Base-by-base conservation (phyloP, 1,140 invertebrate species). In the Sarcophaga bullata region DNA sequence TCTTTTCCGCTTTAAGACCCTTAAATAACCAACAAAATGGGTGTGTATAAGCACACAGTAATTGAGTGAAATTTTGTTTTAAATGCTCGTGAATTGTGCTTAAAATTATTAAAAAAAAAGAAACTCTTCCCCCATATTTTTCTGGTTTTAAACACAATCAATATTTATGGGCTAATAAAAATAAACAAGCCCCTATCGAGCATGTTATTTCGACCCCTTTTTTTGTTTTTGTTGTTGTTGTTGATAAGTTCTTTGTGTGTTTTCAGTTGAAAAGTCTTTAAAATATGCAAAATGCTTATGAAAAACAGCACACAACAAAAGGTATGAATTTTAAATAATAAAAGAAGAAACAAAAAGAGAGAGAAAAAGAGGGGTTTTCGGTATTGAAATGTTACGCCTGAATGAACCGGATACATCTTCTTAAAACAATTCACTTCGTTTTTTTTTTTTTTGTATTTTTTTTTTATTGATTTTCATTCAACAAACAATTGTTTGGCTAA, bases 331-430 rank as follows among this genome's bases (percentile, higher is more conserved):
- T 68, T 37, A 37, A 37, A 37, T 37, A 37, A 37, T 37, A 1
- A 37, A 37, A 37, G 4, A 37, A 37, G n/a, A n/a, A n/a, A n/a
- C n/a, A n/a, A 37, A 37, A n/a, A n/a, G 52, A 11, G 5, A 11
- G 1, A 54, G 2, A 54, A 54, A 72, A 25, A 19, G 62, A 25
- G 17, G 9, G 11, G 2, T 15, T 47, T 49, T 50, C 46, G 4
- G 4, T 37, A 37, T 62, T 10, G 6, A 13, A 17, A 19, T 72
- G 46, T 50, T 80, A 6, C 17, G 52, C 17, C 49, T 82, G 72
- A 80, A 80, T 72, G 37, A 37, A 82, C 54, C 82, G 82, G 82
- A 82, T 80, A 72, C 47, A 82, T 17, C 76, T 80, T 72, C 82
- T 82, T 49, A 11, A 72, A 25, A 10, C 25, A 58, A n/a, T 49